Evolutionary conservation across 2,113 vertebrate species (phyloP).

Genomic region (Crotalus helleri): DNA sequence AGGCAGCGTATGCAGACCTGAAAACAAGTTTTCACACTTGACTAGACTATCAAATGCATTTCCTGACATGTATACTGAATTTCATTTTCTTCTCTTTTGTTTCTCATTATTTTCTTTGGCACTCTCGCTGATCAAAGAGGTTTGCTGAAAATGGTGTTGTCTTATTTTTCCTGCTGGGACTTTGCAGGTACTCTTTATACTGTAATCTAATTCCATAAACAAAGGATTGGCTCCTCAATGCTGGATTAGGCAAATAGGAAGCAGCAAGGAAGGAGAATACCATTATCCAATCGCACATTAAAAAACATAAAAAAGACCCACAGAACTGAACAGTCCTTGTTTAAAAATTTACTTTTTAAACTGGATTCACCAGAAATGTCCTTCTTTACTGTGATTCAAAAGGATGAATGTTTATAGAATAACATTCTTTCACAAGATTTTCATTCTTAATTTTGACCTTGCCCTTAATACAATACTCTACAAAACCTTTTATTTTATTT

Average conservation of each 20-base stretch:
- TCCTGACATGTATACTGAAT: conserved; percentile 31
- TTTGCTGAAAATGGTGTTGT: conserved; percentile 12
- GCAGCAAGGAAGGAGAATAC: neutral
- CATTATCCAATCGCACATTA: conserved; percentile 15
- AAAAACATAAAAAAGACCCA: conserved; percentile 34
- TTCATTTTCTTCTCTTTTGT: conserved; percentile 36
- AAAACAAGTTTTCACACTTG: conserved; percentile 36
- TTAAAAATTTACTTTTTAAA: conserved; percentile 40
- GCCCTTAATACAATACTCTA: neutral
- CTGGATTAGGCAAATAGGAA: conserved; percentile 24
- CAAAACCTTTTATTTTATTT: neutral
- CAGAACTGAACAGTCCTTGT: conserved; percentile 24
- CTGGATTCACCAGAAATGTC: neutral
- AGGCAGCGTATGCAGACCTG: conserved; percentile 31
- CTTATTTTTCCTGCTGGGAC: conserved; percentile 2
- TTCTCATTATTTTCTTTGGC: conserved; percentile 22
- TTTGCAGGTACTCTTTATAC: neutral
- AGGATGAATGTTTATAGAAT: neutral
- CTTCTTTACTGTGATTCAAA: conserved; percentile 35
- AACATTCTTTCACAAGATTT: neutral
- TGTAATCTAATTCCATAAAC: conserved; percentile 23
- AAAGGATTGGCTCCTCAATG: conserved; percentile 22
- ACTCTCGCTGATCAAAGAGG: conserved; percentile 15
- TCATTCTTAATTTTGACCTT: neutral
- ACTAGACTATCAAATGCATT: conserved; percentile 30